Evolutionary conservation across 2,888 invertebrate genomes (phyloP), one percentile per base, ranked within the genome.

Genomic region (Desoria tigrina): DNA sequence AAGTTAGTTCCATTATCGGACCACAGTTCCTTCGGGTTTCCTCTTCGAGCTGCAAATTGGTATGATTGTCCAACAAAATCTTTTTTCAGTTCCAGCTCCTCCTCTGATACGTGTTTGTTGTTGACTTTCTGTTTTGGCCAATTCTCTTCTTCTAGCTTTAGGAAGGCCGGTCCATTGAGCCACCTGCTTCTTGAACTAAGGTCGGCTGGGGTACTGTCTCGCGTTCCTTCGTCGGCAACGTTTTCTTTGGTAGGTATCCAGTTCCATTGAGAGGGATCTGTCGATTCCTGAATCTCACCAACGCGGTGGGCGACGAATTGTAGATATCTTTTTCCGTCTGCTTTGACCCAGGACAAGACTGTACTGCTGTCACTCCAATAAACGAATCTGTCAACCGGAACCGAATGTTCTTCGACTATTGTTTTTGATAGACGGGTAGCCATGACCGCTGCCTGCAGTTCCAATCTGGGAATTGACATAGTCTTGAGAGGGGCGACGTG

Each of bases 81-180:
- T 9, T 39, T 16, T 39, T 39, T 9, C 39, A 16, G 16, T 39
- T 39, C 16, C 9, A 11, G 9, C 39, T 39, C 39, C 16, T 39
- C 39, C 16, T 39, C 39, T n/a, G n/a, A n/a, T n/a, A n/a, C n/a
- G n/a, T n/a, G n/a, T n/a, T n/a, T n/a, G n/a, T n/a, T n/a, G n/a
- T n/a, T n/a, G 9, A 39, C 39, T 39, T 39, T 39, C 39, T 39
- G 9, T 27, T n/a, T 11, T n/a, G 74, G 74, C 76, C 74, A 76
- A 4, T 58, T 4, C 2, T 37, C 39, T 39, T 53, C 42, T 6
- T 58, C 37, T 9, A 60, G 21, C 18, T 28, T 18, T 7, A 76
- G 49, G 63, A 73, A 77, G 11, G 14, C n/a, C 3, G 74, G 74
- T 16, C 76, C 76, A 45, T 64, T 64, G 53, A 74, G 62, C 76